A percentile compares a stretch with the other conserved stretches of the same genome.
Evolutionary conservation across 92 coral and sea anemone species (phyloP).

Genomic region (Diadumene lineata): DNA sequence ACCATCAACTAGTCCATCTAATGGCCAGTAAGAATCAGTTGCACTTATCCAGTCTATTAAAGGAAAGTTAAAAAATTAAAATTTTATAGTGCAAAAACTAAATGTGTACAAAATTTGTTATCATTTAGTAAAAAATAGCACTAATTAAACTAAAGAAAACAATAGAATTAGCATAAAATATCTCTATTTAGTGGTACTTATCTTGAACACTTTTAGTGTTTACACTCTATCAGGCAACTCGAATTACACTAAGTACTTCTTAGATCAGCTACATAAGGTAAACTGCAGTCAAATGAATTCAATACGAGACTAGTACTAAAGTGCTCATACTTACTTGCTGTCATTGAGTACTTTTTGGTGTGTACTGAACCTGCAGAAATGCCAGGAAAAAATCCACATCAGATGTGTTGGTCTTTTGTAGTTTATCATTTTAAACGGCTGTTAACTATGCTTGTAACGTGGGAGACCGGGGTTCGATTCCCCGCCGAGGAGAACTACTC

Average conservation of each 20-base stretch:
- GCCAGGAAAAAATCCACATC: neutral
- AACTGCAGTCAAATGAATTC: too few species aligned
- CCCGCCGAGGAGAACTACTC: conserved; percentile 88
- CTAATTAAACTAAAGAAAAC: too few species aligned
- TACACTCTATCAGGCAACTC: too few species aligned
- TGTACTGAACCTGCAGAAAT: neutral
- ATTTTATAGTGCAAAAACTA: too few species aligned
- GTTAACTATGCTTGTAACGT: neutral
- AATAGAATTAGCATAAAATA: too few species aligned
- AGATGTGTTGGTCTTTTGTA: too few species aligned
- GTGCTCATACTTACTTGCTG: conserved; percentile 24
- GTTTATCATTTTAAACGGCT: neutral
- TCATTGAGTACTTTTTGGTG: conserved; percentile 23
- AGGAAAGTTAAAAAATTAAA: neutral
- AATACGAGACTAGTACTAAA: neutral
- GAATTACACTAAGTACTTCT: too few species aligned
- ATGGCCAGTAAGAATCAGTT: conserved; percentile 90
- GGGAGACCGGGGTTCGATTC: conserved; percentile 99
- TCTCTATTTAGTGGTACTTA: too few species aligned
- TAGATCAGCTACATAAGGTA: too few species aligned
- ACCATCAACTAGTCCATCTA: conserved; percentile 54
- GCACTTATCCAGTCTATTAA: conserved; percentile 90
- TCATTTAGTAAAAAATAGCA: too few species aligned
- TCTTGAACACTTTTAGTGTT: too few species aligned
- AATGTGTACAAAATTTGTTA: too few species aligned